Percentiles rank a stretch among this genome's conserved stretches.
Conservation (phyloP, 1,140 invertebrate genomes). For the Aphidius gifuensis region DNA sequence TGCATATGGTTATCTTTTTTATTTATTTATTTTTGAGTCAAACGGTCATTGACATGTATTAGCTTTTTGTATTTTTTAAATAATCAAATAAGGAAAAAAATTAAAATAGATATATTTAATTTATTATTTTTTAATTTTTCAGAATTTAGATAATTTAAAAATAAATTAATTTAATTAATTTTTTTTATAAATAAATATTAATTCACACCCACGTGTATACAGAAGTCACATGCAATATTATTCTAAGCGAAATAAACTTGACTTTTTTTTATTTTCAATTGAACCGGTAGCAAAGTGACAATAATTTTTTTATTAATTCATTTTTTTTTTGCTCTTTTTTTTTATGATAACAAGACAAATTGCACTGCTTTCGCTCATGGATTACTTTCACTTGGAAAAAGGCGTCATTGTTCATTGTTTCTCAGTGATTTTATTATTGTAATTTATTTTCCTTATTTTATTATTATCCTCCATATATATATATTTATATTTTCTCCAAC, state of each 20-base stretch:
- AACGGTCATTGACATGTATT: no score
- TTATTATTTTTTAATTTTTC: no score
- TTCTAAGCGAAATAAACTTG: neutral
- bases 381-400: slow-evolving; percentile 33
- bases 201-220: neutral
- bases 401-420: slow-evolving; percentile 30
- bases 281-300: neutral
- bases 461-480: no score
- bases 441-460: slow-evolving; percentile 3
- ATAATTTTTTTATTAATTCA: neutral
- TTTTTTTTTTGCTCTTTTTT: neutral
- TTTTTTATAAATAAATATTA: no score
- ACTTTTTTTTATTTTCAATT: neutral
- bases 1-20: no score
- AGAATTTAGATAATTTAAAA: no score
- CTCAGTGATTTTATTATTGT: slow-evolving; percentile 15
- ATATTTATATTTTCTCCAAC: neutral
- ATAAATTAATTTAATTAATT: no score
- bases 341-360: slow-evolving; percentile 19
- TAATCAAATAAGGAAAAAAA: no score
- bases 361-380: slow-evolving; percentile 26
- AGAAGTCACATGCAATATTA: neutral
- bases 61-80: no score
- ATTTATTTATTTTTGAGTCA: no score
- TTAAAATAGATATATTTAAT: no score